Evolutionary conservation across 2,113 vertebrate genomes (phyloP).

Genomic region (Pollimyrus isidori): DNA sequence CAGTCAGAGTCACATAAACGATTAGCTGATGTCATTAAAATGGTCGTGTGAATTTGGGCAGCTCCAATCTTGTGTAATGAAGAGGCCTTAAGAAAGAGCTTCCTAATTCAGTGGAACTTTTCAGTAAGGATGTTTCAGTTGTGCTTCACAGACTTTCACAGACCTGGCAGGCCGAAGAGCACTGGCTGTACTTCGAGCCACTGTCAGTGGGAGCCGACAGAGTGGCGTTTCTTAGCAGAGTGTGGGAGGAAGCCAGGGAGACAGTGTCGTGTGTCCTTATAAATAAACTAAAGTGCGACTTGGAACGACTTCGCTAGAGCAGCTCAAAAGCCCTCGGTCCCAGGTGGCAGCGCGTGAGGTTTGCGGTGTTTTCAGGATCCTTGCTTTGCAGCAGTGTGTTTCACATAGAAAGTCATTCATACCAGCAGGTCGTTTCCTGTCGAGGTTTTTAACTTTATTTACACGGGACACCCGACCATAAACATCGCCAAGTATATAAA

Average conservation of each 20-base stretch:
- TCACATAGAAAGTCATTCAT: not conserved
- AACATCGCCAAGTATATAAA: not conserved
- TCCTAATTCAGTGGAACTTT: not conserved
- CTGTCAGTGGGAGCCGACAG: not conserved
- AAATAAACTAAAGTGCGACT: not conserved
- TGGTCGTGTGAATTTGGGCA: not conserved
- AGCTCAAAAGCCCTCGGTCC: not conserved
- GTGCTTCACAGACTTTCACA: not conserved
- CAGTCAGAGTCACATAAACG: not conserved
- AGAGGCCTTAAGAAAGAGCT: not conserved
- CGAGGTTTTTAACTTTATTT: not conserved
- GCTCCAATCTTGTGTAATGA: not conserved
- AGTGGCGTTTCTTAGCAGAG: not conserved
- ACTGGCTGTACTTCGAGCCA: not conserved
- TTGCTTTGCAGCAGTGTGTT: not conserved
- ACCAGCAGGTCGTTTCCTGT: not conserved
- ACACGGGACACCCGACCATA: not conserved
- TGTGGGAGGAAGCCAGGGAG: not conserved
- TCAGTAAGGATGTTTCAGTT: not conserved
- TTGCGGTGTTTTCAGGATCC: not conserved
- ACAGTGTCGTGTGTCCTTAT: not conserved
- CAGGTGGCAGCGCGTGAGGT: not conserved
- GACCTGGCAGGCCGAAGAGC: not conserved
- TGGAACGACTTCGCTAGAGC: not conserved
- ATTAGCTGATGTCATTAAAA: not conserved